These are phyloP conservation scores for Lasioglossum zephyrum DNA, from an alignment of 2,888 invertebrate species.

Conservation along the genomic window DNA sequence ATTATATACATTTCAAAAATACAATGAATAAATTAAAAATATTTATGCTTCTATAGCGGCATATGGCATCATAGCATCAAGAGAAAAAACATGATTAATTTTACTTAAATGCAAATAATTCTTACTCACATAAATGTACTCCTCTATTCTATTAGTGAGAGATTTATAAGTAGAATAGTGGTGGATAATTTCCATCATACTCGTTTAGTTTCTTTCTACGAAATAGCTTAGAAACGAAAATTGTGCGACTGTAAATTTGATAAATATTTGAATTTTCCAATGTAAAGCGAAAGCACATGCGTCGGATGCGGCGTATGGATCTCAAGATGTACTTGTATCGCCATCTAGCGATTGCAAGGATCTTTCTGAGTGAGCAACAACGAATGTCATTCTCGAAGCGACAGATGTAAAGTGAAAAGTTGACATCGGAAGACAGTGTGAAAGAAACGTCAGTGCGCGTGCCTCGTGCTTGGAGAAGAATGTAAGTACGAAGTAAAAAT, in stretches of 20 bases:
- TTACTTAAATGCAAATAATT: not conserved
- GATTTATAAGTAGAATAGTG: not conserved
- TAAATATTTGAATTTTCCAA: not conserved
- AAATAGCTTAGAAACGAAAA: not conserved
- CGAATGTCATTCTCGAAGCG: constrained; percentile 27
- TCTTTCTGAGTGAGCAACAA: not conserved
- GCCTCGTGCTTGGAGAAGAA: constrained; percentile 16
- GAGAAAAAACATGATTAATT: not conserved
- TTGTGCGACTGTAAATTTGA: not conserved
- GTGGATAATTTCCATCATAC: not conserved
- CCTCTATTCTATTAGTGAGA: not conserved
- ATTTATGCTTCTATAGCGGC: not conserved
- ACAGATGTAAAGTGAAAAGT: constrained; percentile 10
- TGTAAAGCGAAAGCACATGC: constrained; percentile 24
- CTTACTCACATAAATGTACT: not conserved
- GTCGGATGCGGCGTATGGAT: constrained; percentile 14
- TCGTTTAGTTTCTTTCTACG: not conserved
- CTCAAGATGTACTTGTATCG: constrained; percentile 31
- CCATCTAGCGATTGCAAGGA: constrained; percentile 47
- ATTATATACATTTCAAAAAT: not conserved
- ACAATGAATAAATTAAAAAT: not conserved
- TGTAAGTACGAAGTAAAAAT: constrained; percentile 42
- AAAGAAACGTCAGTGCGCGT: constrained; percentile 9
- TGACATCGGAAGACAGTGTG: constrained; percentile 16
- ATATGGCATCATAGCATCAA: too few relatives aligned